Base-by-base conservation (phyloP, 2,888 invertebrate genomes). In the Meta bourneti region DNA sequence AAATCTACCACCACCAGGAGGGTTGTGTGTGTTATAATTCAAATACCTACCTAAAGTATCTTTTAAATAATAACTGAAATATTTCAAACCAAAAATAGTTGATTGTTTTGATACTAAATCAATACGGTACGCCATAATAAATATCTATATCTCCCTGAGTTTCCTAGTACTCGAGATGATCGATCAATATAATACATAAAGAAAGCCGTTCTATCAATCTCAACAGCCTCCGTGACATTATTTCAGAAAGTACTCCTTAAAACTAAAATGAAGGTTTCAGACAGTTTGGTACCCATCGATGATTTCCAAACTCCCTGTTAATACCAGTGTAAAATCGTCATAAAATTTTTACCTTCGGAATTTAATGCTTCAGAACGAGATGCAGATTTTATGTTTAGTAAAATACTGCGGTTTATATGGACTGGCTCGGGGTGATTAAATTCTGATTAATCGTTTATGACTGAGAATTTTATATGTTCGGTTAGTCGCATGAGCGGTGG, bases 381-480 rank as follows among this genome's bases (percentile, higher is more conserved):
- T 51, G 54, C 74, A 72, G 20, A 84, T 84, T 84, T 84, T 84
- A 84, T 61, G 84, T 75, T 16, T 54, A 16, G 71, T 20, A 51
- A 82, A 72, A 72, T 82, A 49, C 72, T 69, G 72, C 61, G 54
- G 34, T 52, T 20, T 54, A n/a, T 80, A 69, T 51, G 74, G 72
- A 61, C 80, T 72, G 7, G 48, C 52, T 13, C 5, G 20, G 19
- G 75, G 81, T 81, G 88, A 88, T 88, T 88, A 81, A 88, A 81
- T 81, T 74, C 81, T 72, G 75, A 88, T 88, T 81, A 88, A 88
- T 81, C 81, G 81, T 54, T 88, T 54, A 75, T 88, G 75, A 51
- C 54, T 48, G 34, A 7, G 74, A 48, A 80, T 88, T 86, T 88
- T 81, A 88, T 81, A 81, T 19, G 72, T 52, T 72, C 51, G 79